Conservation (phyloP, 2,888 invertebrate genomes). For the Steinernema carpocapsae region DNA sequence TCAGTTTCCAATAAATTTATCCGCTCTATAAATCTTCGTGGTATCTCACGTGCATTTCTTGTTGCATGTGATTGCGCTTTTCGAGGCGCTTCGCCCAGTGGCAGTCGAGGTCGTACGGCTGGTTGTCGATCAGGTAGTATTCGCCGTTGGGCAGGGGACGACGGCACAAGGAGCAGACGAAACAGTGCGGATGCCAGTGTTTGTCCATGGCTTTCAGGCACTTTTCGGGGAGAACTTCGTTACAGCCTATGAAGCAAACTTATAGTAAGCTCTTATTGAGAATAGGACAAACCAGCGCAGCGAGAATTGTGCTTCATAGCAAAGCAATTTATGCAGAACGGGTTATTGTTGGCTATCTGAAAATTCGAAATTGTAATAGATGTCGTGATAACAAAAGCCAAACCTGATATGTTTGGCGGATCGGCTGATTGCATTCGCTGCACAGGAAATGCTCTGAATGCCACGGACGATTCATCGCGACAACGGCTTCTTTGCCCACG, state of each 20-base stretch:
- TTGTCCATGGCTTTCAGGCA: neutral
- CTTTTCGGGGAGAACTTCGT: neutral
- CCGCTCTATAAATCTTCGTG: neutral
- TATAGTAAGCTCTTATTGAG: neutral
- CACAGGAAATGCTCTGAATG: neutral
- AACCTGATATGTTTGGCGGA: neutral
- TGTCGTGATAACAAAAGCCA: neutral
- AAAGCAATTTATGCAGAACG: neutral
- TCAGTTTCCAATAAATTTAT: neutral
- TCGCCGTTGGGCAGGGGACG: conserved; percentile 16
- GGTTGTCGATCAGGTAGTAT: conserved; percentile 25
- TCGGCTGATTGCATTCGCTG: neutral
- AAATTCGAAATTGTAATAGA: neutral
- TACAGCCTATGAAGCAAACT: neutral
- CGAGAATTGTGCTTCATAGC: neutral
- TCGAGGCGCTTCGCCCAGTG: conserved; percentile 39
- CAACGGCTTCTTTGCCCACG: neutral
- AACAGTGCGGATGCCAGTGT: neutral
- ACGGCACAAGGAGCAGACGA: neutral
- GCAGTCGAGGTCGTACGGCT: conserved; percentile 39
- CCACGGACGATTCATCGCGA: neutral
- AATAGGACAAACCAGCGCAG: neutral
- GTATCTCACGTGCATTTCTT: too few relatives aligned
- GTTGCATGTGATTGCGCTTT: neutral
- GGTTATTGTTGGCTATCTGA: neutral